Evolutionary conservation across 1,140 invertebrate species (phyloP).

Genomic region (Ditylenchus dipsaci): DNA sequence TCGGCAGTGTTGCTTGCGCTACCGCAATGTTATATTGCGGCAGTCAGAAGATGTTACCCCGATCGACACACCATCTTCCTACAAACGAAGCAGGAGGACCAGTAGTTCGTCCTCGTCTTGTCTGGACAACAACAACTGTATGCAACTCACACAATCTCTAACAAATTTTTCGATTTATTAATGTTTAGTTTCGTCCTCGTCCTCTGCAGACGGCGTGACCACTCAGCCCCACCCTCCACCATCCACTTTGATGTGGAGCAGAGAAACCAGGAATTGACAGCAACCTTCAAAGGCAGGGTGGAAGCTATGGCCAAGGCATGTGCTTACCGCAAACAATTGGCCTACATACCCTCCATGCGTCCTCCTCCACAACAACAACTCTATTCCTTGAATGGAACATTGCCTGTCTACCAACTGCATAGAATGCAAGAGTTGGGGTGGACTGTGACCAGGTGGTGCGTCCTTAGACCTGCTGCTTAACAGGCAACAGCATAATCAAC

Average conservation of each 20-base stretch:
- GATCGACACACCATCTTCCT: neutral
- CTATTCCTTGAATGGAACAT: no score
- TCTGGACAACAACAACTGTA: neutral
- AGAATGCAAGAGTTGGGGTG: no score
- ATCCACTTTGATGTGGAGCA: neutral
- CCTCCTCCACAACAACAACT: no score
- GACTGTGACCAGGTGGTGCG: no score
- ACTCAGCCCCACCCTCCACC: neutral
- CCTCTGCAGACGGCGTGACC: neutral
- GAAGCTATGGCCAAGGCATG: neutral
- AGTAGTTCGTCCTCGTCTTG: neutral
- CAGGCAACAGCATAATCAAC: no score
- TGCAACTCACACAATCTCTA: no score
- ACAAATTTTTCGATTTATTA: no score
- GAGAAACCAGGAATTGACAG: neutral
- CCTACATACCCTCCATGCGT: no score
- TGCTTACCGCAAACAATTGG: neutral
- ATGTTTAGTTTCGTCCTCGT: no score
- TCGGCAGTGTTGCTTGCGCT: slow-evolving; percentile 24
- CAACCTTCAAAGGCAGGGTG: neutral
- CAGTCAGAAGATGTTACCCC: slow-evolving; percentile 10
- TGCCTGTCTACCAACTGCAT: no score
- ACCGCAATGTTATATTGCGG: slow-evolving; percentile 13
- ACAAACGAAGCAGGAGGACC: neutral
- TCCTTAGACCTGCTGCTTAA: no score